These are phyloP conservation scores for Paraescarpia echinospica DNA, from an alignment of 1,140 invertebrate species.

Conservation along the genomic window DNA sequence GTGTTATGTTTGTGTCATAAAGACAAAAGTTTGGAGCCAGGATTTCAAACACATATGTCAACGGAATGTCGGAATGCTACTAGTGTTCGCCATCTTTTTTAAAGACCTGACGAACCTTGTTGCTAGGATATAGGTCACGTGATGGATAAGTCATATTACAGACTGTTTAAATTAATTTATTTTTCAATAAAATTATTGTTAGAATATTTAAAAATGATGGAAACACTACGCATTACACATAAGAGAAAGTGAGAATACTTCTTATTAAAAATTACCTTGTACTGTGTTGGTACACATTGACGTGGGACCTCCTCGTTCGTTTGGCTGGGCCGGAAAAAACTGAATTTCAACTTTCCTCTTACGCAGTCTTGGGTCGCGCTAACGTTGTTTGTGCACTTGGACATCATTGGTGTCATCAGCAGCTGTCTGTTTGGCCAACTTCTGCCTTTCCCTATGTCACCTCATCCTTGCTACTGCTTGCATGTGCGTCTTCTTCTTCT, in stretches of 20 bases:
- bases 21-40: too few relatives aligned
- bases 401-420: neutral
- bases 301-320: neutral
- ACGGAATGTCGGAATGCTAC: too few relatives aligned
- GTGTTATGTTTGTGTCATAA: too few relatives aligned
- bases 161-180: neutral
- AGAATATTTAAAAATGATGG: neutral
- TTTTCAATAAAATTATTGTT: neutral
- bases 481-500: neutral
- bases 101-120: too few relatives aligned
- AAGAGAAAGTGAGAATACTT: neutral
- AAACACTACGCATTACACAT: neutral
- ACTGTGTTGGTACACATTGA: neutral
- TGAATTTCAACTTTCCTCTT: neutral
- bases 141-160: too few relatives aligned
- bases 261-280: neutral
- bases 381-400: neutral
- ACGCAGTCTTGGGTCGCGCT: neutral
- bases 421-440: too few relatives aligned
- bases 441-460: too few relatives aligned
- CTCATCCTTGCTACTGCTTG: too few relatives aligned
- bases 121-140: too few relatives aligned
- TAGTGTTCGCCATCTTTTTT: too few relatives aligned
- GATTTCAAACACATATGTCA: too few relatives aligned
- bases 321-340: neutral